These are phyloP conservation scores for Bos taurus DNA, from an alignment of 2,113 vertebrate genomes.

Conservation along the genomic window ARS-UCD2.0 NC_037357.1:125893501-125894000, in stretches of 20 bases:
- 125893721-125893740: not conserved
- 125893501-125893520: not conserved
- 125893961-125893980: not conserved
- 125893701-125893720: not conserved
- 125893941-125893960: not conserved
- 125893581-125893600: not conserved
- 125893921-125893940: not conserved
- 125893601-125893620: not conserved
- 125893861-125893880: not conserved
- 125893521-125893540: not conserved
- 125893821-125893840: not conserved
- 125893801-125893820: not conserved
- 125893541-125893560: not conserved
- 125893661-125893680: not conserved
- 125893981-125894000: not conserved
- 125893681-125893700: not conserved
- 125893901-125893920: not conserved
- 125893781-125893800: not conserved
- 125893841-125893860: not conserved
- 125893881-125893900: not conserved
- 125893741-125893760: not conserved
- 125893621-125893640: not conserved
- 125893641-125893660: constrained; percentile 1
- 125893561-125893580: not conserved
- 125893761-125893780: not conserved